These are phyloP conservation scores for Sycobia sp. DNA, from an alignment of 1,140 invertebrate genomes.

Conservation along the genomic window DNA sequence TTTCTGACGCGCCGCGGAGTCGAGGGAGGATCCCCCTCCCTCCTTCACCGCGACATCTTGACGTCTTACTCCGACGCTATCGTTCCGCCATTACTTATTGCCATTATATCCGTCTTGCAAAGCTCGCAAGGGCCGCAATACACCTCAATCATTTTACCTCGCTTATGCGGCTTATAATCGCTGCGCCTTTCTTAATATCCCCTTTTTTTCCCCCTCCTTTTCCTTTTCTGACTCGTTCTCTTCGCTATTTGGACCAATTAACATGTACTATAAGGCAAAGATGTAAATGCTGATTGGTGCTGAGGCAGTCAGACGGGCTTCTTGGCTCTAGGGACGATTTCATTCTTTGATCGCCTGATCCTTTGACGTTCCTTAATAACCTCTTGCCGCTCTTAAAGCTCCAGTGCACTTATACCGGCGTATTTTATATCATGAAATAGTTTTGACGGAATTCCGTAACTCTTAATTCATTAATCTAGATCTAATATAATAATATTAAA, in stretches of 20 bases:
- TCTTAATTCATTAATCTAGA: too few species aligned
- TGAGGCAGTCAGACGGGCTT: too few species aligned
- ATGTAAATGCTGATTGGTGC: not conserved
- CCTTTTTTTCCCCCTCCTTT: not conserved
- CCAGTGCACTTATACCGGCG: too few species aligned
- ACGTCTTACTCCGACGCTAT: constrained; percentile 27
- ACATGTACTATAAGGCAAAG: not conserved
- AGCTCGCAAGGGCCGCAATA: constrained; percentile 27
- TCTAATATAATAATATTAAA: too few species aligned
- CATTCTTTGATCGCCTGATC: not conserved
- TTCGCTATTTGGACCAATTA: constrained; percentile 30
- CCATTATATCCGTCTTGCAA: constrained; percentile 35
- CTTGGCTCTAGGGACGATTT: too few species aligned
- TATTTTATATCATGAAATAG: too few species aligned
- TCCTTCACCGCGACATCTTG: constrained; percentile 12
- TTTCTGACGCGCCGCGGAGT: constrained; percentile 2
- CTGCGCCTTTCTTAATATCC: not conserved
- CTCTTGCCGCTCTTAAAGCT: not conserved
- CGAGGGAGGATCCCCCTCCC: not conserved
- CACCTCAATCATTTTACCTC: constrained; percentile 15
- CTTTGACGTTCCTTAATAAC: constrained; percentile 3
- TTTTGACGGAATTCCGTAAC: too few species aligned
- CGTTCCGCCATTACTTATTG: constrained; percentile 29
- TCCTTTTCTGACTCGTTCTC: not conserved
- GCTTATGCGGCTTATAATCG: constrained; percentile 16